These are phyloP conservation scores for Xylota segnis DNA, from an alignment of 2,888 invertebrate species.

Conservation along the genomic window DNA sequence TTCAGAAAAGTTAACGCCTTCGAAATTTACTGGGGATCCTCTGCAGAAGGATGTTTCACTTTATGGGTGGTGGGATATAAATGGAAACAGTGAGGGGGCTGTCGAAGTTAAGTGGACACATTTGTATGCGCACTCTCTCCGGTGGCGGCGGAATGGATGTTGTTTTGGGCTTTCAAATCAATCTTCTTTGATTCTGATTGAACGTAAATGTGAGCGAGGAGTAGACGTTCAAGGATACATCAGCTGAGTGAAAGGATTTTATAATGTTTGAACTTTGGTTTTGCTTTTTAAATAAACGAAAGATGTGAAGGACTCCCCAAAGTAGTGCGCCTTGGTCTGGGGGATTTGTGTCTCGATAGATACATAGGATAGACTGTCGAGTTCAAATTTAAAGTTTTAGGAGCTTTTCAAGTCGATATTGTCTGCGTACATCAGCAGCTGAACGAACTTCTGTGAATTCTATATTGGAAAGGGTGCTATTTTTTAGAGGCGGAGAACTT, in stretches of 20 bases:
- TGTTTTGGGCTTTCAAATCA: slow-evolving; percentile 20
- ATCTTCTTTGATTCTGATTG: slow-evolving; percentile 31
- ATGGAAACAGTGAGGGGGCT: neutral
- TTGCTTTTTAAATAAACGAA: neutral
- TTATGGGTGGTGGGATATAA: slow-evolving; percentile 1
- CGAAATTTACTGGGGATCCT: slow-evolving; percentile 3
- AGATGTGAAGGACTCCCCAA: neutral
- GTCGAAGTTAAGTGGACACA: slow-evolving; percentile 5
- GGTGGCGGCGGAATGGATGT: slow-evolving; percentile 10
- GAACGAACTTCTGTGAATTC: no score
- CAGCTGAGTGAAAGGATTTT: slow-evolving; percentile 15
- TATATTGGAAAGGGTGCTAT: no score
- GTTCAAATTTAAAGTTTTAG: no score
- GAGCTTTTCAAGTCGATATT: no score
- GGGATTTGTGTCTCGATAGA: neutral
- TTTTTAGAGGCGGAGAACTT: no score
- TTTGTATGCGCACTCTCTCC: slow-evolving; percentile 2
- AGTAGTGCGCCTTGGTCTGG: neutral
- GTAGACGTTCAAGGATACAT: neutral
- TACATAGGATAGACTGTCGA: no score
- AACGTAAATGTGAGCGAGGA: neutral
- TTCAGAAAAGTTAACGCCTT: slow-evolving; percentile 31
- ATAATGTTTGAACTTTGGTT: neutral
- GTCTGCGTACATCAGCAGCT: no score
- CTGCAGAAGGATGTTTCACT: slow-evolving; percentile 11